Evolutionary conservation across 2,113 vertebrate species (phyloP).

Genomic region (Erythrocercus mccallii): DNA sequence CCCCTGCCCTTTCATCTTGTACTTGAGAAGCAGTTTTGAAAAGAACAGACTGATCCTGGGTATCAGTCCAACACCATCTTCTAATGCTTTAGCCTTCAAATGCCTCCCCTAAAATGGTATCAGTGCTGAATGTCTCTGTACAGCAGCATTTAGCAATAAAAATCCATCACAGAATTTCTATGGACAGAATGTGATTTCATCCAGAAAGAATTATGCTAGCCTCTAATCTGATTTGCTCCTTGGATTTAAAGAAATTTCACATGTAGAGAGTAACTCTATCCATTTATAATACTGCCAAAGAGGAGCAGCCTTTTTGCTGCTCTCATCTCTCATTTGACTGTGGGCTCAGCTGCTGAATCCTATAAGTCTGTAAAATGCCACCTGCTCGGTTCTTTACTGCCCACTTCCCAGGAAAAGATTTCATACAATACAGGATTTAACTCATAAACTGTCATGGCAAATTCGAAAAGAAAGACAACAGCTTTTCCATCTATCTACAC

Average conservation of each 20-base stretch:
- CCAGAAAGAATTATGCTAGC: constrained; percentile 6
- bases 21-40: neutral
- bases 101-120: neutral
- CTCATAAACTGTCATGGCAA: neutral
- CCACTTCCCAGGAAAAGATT: neutral
- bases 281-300: neutral
- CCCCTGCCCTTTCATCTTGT: neutral
- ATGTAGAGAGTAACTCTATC: constrained; percentile 1
- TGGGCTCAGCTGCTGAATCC: constrained; percentile 3
- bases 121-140: neutral
- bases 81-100: neutral
- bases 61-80: neutral
- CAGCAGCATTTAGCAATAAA: constrained; percentile 27
- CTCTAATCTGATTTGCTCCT: constrained; percentile 51
- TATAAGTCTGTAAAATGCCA: constrained; percentile 18
- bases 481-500: neutral
- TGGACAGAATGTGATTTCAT: constrained; percentile 12
- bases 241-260: constrained; percentile 43
- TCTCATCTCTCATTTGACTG: constrained; percentile 9
- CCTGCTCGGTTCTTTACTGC: neutral
- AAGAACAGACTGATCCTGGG: neutral
- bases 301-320: neutral
- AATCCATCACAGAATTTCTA: constrained; percentile 19
- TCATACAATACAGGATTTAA: neutral
- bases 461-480: neutral